Evolutionary conservation across 2,113 vertebrate species (phyloP), one percentile per base, ranked within the genome.

Genomic region (Hippocampus barbouri): DNA sequence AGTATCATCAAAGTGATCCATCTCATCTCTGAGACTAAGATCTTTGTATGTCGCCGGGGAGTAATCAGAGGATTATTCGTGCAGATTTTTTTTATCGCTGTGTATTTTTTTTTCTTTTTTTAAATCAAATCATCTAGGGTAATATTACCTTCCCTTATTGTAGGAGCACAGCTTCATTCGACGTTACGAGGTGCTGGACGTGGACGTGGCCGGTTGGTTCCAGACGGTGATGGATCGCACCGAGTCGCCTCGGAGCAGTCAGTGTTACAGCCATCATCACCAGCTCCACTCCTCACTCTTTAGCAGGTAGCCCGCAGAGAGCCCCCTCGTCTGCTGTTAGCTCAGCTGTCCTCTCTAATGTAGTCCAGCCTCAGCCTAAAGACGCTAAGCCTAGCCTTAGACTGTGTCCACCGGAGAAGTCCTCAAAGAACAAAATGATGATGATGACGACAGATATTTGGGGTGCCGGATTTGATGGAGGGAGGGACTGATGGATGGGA

Each of bases 121-220:
- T 38, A 0, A 38, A 38, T 38, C 34, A 38, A 38, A 38, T 38
- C 34, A 38, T 38, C 34, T 38, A 38, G 34, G 34, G 34, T 6
- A 38, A 38, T 38, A 38, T 38, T 38, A 38, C 34, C 34, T 38
- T 38, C 34, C 10, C 7, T 14, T 76, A 2, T 64, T 30, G 0
- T 85, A 97, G 96, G 96, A 97, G 86, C 96, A 97, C 87, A 94
- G 81, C 76, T 98, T 98, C 91, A 96, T 98, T 86, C 94, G 91
- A 61, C 97, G 91, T 79, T 98, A 96, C 0, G 94, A 98, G 91
- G 95, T 93, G 70, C 88, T 95, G 71, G 95, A 96, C 43, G 95
- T 98, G 80, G 97, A 98, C 2, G 97, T 98, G 81, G 96, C 96
- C 0, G 93, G 95, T 57, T 98, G 97, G 97, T 98, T 98, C 88